These are phyloP conservation scores for Cenopis cana DNA, from an alignment of 2,888 invertebrate genomes.

Conservation along the genomic window DNA sequence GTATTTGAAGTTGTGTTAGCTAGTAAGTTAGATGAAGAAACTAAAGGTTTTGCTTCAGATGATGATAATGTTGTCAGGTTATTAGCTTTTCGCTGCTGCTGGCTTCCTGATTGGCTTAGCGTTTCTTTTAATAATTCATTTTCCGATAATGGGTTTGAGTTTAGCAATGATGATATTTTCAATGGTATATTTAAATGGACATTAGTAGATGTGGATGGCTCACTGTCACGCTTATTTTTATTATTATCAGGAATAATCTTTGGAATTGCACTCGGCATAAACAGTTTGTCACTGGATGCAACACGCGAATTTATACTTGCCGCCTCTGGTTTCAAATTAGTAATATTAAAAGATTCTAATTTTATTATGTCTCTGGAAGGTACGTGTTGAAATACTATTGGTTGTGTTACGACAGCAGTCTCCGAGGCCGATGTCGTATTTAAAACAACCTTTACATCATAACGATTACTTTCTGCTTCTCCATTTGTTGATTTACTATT, in stretches of 20 bases:
- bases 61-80: background rate
- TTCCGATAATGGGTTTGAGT: constrained; percentile 64
- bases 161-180: constrained; percentile 73
- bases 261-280: background rate
- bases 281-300: background rate
- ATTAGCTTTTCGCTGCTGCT: constrained; percentile 1
- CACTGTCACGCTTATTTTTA: background rate
- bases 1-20: constrained; percentile 4
- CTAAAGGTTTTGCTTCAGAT: constrained; percentile 1
- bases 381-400: constrained; percentile 54
- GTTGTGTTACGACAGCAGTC: constrained; percentile 54
- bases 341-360: constrained; percentile 32
- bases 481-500: background rate
- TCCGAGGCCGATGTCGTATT: constrained; percentile 45
- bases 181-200: constrained; percentile 62
- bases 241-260: constrained; percentile 10
- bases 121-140: constrained; percentile 46
- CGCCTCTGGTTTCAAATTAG: constrained; percentile 43
- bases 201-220: constrained; percentile 44
- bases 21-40: background rate
- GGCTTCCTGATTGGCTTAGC: constrained; percentile 26
- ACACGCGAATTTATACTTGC: background rate
- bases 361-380: constrained; percentile 48
- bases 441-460: constrained; percentile 11
- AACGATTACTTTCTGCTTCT: background rate